phyloP scores from a whole-genome alignment of 2,113 vertebrate species.

The Oryzias melastigma region DNA sequence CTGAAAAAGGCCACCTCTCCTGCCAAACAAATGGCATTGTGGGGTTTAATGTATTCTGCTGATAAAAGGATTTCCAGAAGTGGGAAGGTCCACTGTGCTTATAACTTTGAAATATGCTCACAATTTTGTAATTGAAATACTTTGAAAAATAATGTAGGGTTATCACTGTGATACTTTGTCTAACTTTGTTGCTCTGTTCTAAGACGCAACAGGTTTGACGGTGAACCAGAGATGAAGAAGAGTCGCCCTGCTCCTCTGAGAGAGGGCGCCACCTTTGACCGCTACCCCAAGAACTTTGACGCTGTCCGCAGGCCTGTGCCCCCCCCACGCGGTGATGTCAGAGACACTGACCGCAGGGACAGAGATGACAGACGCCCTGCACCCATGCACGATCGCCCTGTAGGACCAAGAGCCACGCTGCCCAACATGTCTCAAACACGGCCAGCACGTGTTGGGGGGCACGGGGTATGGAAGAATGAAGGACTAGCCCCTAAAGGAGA shows the following conservation, averaged over 20 bases:
- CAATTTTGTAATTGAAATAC: too few species aligned
- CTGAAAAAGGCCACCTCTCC: too few species aligned
- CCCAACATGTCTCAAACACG: constrained; percentile 82
- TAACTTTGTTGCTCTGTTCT: not conserved
- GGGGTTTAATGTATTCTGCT: too few species aligned
- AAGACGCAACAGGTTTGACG: constrained; percentile 89
- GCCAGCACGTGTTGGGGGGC: constrained; percentile 82
- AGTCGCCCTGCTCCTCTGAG: constrained; percentile 82
- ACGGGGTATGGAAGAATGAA: constrained; percentile 86
- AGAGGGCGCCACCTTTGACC: constrained; percentile 86
- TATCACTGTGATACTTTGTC: too few species aligned
- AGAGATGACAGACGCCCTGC: constrained; percentile 88
- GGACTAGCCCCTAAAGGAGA: constrained; percentile 84
- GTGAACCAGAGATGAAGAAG: constrained; percentile 90
- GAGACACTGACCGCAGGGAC: constrained; percentile 87
- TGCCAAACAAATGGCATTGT: too few species aligned
- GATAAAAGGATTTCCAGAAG: too few species aligned
- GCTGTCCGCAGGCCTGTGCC: constrained; percentile 84
- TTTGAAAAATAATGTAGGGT: too few species aligned
- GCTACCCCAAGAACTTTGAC: constrained; percentile 88
- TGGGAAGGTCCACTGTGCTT: too few species aligned
- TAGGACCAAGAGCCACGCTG: constrained; percentile 68
- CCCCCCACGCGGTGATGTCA: constrained; percentile 80
- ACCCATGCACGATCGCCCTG: constrained; percentile 82
- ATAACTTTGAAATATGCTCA: too few species aligned